These are phyloP conservation scores for Petaurus breviceps DNA, from an alignment of 2,113 vertebrate genomes.

Conservation along the genomic window DNA sequence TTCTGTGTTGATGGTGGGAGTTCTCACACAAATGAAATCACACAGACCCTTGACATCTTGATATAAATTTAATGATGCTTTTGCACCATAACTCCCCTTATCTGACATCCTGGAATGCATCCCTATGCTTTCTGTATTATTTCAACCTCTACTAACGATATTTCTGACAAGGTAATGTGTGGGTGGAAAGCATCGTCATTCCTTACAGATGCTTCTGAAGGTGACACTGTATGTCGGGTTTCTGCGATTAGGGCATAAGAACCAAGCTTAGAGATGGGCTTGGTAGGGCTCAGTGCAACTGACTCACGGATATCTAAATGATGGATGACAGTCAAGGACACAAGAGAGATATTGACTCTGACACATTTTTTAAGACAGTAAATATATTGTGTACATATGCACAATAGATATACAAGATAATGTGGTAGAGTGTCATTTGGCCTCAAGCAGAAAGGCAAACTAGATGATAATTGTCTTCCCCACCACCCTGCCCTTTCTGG, in stretches of 20 bases:
- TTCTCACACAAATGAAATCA: background rate
- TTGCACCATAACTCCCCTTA: background rate
- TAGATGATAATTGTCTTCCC: background rate
- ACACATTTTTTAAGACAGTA: background rate
- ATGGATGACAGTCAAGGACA: background rate
- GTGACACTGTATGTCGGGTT: background rate
- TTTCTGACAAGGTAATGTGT: background rate
- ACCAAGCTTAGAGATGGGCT: background rate
- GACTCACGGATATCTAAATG: background rate
- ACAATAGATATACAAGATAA: background rate
- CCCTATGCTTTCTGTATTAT: constrained; percentile 2
- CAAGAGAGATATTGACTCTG: background rate
- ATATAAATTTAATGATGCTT: background rate
- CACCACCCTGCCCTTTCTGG: background rate
- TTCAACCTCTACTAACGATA: background rate
- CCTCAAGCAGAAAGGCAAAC: background rate
- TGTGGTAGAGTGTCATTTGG: background rate
- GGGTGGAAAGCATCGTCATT: background rate
- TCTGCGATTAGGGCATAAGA: background rate
- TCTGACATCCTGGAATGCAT: background rate
- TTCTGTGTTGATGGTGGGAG: background rate
- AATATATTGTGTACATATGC: background rate
- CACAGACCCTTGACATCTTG: background rate
- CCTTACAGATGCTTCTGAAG: background rate
- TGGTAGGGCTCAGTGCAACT: background rate